phyloP scores from a whole-genome alignment of 2,888 invertebrate genomes.

The Volucella inflata region DNA sequence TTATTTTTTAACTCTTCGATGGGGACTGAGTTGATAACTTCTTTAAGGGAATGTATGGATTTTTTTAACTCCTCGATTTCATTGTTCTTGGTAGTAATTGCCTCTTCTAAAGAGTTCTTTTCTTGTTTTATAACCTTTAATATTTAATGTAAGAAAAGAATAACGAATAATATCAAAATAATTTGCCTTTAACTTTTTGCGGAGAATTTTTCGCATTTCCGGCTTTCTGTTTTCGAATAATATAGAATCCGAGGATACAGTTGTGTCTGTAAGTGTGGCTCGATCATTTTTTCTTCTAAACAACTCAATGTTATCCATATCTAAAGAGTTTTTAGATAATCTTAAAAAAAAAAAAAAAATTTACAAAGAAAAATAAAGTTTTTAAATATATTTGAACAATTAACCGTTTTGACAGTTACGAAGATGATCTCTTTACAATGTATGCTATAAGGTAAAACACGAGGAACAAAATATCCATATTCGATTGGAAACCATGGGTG shows the following conservation, averaged over 20 bases:
- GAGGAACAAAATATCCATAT: too few relatives aligned
- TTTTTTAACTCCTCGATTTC: slow-evolving; percentile 80
- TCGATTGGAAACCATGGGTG: too few relatives aligned
- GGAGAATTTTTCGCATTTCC: slow-evolving; percentile 76
- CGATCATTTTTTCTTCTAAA: slow-evolving; percentile 33
- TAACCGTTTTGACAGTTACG: slow-evolving; percentile 8
- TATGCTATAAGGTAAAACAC: not conserved
- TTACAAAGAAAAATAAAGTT: not conserved
- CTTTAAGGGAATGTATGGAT: slow-evolving; percentile 80
- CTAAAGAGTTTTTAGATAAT: not conserved
- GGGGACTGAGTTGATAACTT: slow-evolving; percentile 81
- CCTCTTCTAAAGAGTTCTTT: slow-evolving; percentile 78
- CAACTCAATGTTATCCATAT: slow-evolving; percentile 44
- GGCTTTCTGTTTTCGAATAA: slow-evolving; percentile 74
- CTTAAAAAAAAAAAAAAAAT: not conserved
- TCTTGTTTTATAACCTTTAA: slow-evolving; percentile 77
- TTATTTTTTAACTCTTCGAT: slow-evolving; percentile 81
- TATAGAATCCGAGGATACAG: slow-evolving; percentile 39
- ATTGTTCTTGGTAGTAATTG: slow-evolving; percentile 79
- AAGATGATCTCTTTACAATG: not conserved
- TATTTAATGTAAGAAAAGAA: not conserved
- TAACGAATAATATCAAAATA: not conserved
- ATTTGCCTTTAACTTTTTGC: slow-evolving; percentile 78
- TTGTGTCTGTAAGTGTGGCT: slow-evolving; percentile 33
- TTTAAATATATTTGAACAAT: slow-evolving; percentile 12